Conservation (phyloP, 2,888 invertebrate genomes). For the Thecophora atra region DNA sequence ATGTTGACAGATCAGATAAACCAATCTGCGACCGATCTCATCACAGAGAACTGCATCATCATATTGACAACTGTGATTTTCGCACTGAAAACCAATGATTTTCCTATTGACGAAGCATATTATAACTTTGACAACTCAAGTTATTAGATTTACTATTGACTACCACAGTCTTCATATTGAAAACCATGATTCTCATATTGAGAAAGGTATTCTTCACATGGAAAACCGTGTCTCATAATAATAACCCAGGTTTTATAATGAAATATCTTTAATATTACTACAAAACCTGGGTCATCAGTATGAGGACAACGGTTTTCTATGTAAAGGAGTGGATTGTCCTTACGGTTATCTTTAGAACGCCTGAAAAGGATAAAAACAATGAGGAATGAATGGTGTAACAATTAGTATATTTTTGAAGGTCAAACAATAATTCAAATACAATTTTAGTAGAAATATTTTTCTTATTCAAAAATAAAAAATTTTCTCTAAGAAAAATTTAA, state of each 20-base stretch:
- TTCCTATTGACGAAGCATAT: background rate
- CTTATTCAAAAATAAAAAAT: background rate
- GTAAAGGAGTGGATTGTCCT: background rate
- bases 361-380: too few species aligned
- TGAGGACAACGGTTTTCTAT: background rate
- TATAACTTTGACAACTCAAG: background rate
- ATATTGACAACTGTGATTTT: slow-evolving; percentile 9
- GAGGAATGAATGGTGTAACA: too few species aligned
- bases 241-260: background rate
- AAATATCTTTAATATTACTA: background rate
- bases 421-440: background rate
- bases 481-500: background rate
- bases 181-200: background rate
- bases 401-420: background rate
- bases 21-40: too few species aligned
- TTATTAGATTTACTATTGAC: background rate
- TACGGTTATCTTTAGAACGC: background rate
- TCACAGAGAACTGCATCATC: too few species aligned
- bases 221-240: background rate
- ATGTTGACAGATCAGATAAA: too few species aligned
- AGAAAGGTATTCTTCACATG: background rate
- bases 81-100: background rate
- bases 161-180: slow-evolving; percentile 6
- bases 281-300: background rate
- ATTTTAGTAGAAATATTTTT: background rate